Conservation (phyloP, 1,140 invertebrate genomes). For the Oryzaephilus surinamensis region DNA sequence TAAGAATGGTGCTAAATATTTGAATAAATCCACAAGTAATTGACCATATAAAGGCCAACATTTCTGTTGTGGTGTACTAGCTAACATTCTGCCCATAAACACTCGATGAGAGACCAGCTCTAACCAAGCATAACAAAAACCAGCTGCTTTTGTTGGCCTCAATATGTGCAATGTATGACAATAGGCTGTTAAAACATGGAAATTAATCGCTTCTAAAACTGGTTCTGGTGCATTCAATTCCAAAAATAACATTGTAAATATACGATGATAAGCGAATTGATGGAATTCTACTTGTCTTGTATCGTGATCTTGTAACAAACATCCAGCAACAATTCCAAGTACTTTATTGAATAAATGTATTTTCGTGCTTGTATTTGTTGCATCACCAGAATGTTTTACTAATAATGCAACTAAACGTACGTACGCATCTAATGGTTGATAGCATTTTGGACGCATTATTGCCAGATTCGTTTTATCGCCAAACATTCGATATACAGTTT, state of each 20-base stretch:
- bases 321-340: conserved; percentile 89
- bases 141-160: conserved; percentile 87
- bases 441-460: conserved; percentile 78
- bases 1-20: conserved; percentile 92
- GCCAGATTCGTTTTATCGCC: conserved; percentile 39
- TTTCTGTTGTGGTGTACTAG: conserved; percentile 73
- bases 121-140: conserved; percentile 97
- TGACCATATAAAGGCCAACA: conserved; percentile 86
- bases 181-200: conserved; percentile 78
- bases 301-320: conserved; percentile 91
- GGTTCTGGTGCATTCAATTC: conserved; percentile 91
- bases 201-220: conserved; percentile 84
- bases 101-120: conserved; percentile 93
- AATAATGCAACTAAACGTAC: conserved; percentile 88
- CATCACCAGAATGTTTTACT: conserved; percentile 91
- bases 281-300: conserved; percentile 78
- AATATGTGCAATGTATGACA: conserved; percentile 89
- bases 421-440: conserved; percentile 91
- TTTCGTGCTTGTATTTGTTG: conserved; percentile 82
- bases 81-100: conserved; percentile 90
- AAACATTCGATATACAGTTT: conserved; percentile 78
- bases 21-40: conserved; percentile 90
- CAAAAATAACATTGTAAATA: conserved; percentile 95
- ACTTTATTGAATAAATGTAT: conserved; percentile 95
- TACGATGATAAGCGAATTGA: conserved; percentile 93